Base-by-base conservation (phyloP, 2,113 vertebrate genomes). In the Clarias batrachus region DNA sequence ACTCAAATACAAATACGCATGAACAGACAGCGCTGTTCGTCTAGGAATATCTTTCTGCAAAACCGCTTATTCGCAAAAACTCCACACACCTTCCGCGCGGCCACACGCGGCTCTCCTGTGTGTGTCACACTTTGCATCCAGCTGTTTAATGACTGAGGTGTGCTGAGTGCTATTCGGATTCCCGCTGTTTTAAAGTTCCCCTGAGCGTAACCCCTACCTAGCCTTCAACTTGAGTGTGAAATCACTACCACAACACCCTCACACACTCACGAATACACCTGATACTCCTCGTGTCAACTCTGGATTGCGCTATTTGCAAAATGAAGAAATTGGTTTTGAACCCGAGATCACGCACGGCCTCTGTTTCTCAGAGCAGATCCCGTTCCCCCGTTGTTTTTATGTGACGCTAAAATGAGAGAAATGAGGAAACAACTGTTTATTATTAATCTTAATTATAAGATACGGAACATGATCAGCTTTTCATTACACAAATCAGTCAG, bases 271-370 rank as follows among this genome's bases (percentile, higher is more conserved):
- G 66, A 63, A 83, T 54, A 84, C 82, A 84, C 88, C 81, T 81
- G 76, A 89, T 89, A 86, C 81, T 73, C 68, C 76, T 81, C 62
- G 37, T 84, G 80, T 84, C 65, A 83, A 93, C 87, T 93, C 91
- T 89, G n/a, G 25, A 7, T 48, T 48, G 89, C 91, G 91, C 89
- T 92, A 93, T 94, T 94, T 93, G 86, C 89, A 91, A 93, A 94
- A 92, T 81, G 59, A 82, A 86, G 63, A 84, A 89, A 85, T 82
- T 81, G 85, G n/a, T 84, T 89, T 78, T 82, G 76, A 81, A 56
- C 77, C 14, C 14, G 7, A 60, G 68, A 85, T 56, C 5, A 79
- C 12, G 16, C 2, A 9, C 27, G 30, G 30, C 52, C 8, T 16
- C 52, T 5, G 1, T 27, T 54, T 23, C 13, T 16, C 62, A 79